phyloP scores from a whole-genome alignment of 2,113 vertebrate species.

The Cariama cristata region DNA sequence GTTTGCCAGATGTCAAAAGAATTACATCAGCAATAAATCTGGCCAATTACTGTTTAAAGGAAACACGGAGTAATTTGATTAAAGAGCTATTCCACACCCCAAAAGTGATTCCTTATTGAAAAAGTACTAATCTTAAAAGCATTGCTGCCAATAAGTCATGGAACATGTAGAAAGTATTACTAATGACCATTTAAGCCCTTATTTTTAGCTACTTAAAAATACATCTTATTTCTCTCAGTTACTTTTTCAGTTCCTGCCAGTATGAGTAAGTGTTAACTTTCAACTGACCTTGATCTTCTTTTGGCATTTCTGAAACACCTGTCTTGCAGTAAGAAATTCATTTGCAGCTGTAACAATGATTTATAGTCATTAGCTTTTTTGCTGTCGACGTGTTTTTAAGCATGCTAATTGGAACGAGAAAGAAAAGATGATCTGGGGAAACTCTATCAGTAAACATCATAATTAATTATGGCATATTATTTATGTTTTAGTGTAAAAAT shows the following conservation, averaged over 20 bases:
- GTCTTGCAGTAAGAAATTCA: background rate
- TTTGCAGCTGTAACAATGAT: background rate
- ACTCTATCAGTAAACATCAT: background rate
- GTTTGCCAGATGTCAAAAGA: background rate
- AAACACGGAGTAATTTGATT: background rate
- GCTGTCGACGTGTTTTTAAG: background rate
- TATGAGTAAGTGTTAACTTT: background rate
- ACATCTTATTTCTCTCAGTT: slow-evolving; percentile 8
- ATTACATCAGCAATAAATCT: background rate
- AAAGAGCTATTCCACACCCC: background rate
- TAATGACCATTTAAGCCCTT: background rate
- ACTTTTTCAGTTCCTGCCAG: background rate
- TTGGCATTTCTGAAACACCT: background rate
- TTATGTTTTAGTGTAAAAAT: background rate
- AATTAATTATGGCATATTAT: background rate
- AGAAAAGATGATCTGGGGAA: background rate
- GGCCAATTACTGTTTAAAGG: background rate
- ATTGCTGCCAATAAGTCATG: background rate
- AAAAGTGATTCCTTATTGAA: background rate
- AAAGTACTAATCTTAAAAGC: background rate
- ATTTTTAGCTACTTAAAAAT: slow-evolving; percentile 29
- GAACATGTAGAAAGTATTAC: background rate
- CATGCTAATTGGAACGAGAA: background rate
- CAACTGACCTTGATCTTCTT: background rate
- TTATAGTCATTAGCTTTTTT: slow-evolving; percentile 1